Evolutionary conservation across 2,888 invertebrate species (phyloP).

Genomic region (Pyrocoelia pectoralis): DNA sequence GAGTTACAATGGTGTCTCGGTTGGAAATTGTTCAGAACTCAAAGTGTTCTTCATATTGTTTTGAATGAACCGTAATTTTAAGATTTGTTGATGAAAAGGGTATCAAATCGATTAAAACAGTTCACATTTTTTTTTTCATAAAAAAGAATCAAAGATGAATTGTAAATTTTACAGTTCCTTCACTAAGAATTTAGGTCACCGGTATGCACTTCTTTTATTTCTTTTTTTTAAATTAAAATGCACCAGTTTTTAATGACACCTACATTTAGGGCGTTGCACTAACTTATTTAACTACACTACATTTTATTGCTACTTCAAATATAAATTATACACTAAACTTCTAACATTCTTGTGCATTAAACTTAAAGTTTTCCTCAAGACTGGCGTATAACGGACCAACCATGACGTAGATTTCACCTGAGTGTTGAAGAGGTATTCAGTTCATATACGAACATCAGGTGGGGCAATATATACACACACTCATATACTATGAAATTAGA

Average conservation of each 20-base stretch:
- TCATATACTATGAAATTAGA: not conserved
- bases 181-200: conserved; percentile 31
- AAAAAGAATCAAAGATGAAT: conserved; percentile 13
- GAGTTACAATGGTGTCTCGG: no score
- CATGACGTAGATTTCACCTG: conserved; percentile 41
- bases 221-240: conserved; percentile 13
- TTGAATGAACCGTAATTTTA: no score
- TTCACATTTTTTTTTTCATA: not conserved
- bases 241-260: not conserved
- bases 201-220: conserved; percentile 29
- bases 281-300: not conserved
- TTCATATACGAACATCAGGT: conserved; percentile 32
- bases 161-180: conserved; percentile 32
- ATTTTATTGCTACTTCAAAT: not conserved
- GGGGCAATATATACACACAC: conserved; percentile 23
- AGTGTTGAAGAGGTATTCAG: conserved; percentile 37
- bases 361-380: conserved; percentile 30
- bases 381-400: conserved; percentile 38
- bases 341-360: conserved; percentile 24
- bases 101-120: not conserved
- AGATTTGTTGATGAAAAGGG: no score
- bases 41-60: not conserved
- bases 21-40: no score
- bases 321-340: conserved; percentile 2
- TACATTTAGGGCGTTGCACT: not conserved